phyloP scores from a whole-genome alignment of 2,797 vertebrate species.

The Chiloscyllium punctatum region DNA sequence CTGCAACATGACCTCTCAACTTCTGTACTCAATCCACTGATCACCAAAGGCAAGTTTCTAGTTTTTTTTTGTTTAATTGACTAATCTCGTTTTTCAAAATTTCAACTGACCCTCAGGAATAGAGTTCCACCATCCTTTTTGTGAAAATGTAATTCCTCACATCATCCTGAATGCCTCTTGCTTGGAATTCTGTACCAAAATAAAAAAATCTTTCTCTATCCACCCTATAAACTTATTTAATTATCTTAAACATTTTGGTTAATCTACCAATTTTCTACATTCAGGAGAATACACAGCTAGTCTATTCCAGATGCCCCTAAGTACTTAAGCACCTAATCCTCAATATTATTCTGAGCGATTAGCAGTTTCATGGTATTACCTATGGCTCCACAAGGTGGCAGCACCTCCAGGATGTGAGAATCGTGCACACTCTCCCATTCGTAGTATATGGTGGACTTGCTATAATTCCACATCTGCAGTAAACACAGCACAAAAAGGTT shows the following conservation, averaged over 20 bases:
- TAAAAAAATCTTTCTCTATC: not conserved
- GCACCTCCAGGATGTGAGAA: constrained; percentile 71
- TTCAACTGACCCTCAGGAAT: not conserved
- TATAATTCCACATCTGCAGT: constrained; percentile 90
- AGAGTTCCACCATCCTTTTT: no score
- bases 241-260: not conserved
- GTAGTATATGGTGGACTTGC: constrained; percentile 71
- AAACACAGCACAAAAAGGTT: not conserved
- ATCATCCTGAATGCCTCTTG: not conserved
- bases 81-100: not conserved
- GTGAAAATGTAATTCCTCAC: not conserved
- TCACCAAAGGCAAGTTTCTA: no score
- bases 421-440: constrained; percentile 65
- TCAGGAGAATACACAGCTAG: not conserved
- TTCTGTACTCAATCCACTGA: no score
- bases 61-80: no score
- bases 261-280: not conserved
- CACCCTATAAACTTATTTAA: not conserved
- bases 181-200: no score
- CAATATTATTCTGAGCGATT: no score
- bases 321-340: no score
- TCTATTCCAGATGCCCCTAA: no score
- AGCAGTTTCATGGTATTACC: constrained; percentile 55
- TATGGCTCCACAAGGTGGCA: constrained; percentile 69
- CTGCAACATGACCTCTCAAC: no score